A percentile compares a stretch with the other conserved stretches of the same genome.
Conservation (phyloP, 35 echinoderm and acorn worm genomes). For the Strongylocentrotus purpuratus region DNA sequence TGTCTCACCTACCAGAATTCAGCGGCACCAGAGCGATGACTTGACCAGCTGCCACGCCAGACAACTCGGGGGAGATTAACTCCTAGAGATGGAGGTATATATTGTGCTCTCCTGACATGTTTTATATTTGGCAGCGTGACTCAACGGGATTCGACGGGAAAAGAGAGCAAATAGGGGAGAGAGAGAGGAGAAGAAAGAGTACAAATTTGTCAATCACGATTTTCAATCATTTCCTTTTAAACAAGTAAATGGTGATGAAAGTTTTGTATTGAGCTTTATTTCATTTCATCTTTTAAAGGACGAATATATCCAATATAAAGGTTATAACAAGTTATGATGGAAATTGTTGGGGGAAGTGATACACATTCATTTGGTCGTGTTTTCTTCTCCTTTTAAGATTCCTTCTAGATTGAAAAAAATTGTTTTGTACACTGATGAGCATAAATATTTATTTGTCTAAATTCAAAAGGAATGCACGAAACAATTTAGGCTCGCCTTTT, state of each 20-base stretch:
- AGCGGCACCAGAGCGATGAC: slow-evolving; percentile 38
- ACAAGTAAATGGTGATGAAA: background rate
- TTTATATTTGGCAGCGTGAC: background rate
- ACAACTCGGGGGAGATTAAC: slow-evolving; percentile 45
- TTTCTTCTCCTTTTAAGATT: too few relatives aligned
- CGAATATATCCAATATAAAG: too few relatives aligned
- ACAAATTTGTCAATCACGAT: background rate
- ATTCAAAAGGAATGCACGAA: too few relatives aligned
- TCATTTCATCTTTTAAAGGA: too few relatives aligned
- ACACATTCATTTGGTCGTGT: too few relatives aligned
- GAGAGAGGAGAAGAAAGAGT: background rate
- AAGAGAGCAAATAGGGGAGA: background rate
- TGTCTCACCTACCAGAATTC: slow-evolving; percentile 6
- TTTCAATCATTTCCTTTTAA: background rate
- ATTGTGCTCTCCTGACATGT: background rate
- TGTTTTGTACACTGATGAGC: too few relatives aligned
- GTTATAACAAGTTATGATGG: too few relatives aligned
- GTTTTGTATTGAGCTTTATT: too few relatives aligned
- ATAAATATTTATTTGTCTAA: too few relatives aligned
- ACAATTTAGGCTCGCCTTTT: too few relatives aligned
- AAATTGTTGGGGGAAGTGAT: too few relatives aligned
- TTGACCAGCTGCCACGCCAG: slow-evolving; percentile 45
- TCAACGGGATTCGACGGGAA: background rate
- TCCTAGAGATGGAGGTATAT: background rate
- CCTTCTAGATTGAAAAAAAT: too few relatives aligned